phyloP scores from a whole-genome alignment of 2,888 invertebrate species.

The Actias luna region DNA sequence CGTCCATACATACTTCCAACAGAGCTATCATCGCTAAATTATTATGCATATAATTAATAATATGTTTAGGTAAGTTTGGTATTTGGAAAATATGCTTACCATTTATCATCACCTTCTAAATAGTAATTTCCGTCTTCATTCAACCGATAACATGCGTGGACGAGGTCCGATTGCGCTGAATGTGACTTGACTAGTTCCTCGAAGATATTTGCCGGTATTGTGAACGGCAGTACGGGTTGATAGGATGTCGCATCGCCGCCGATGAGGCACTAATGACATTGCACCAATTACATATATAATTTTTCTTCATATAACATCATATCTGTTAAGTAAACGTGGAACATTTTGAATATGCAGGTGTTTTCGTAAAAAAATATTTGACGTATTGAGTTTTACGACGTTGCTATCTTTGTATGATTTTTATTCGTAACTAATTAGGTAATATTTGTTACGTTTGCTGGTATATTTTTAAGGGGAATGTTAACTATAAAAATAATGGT shows the following conservation, averaged over 20 bases:
- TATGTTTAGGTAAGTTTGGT: background rate
- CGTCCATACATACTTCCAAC: too few relatives aligned
- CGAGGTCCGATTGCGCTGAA: slow-evolving; percentile 55
- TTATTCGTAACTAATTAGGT: too few relatives aligned
- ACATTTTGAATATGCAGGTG: background rate
- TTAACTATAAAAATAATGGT: too few relatives aligned
- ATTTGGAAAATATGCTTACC: slow-evolving; percentile 44
- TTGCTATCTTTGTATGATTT: too few relatives aligned
- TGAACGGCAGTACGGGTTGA: slow-evolving; percentile 67
- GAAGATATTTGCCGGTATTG: slow-evolving; percentile 55
- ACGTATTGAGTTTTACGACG: too few relatives aligned
- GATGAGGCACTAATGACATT: slow-evolving; percentile 57
- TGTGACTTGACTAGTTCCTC: slow-evolving; percentile 59
- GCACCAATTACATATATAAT: background rate
- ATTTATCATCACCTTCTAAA: slow-evolving; percentile 67
- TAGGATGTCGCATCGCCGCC: slow-evolving; percentile 69
- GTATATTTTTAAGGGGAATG: too few relatives aligned
- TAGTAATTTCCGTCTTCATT: slow-evolving; percentile 60
- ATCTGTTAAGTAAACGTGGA: background rate
- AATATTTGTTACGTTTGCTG: too few relatives aligned
- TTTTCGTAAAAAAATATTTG: background rate
- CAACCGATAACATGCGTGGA: slow-evolving; percentile 62
- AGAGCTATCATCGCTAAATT: too few relatives aligned
- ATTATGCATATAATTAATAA: too few relatives aligned
- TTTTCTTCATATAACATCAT: background rate